Percentiles rank a stretch among this genome's conserved stretches.
These are phyloP conservation scores for Pherbina coryleti DNA, from an alignment of 2,888 invertebrate species.

Conservation along the genomic window DNA sequence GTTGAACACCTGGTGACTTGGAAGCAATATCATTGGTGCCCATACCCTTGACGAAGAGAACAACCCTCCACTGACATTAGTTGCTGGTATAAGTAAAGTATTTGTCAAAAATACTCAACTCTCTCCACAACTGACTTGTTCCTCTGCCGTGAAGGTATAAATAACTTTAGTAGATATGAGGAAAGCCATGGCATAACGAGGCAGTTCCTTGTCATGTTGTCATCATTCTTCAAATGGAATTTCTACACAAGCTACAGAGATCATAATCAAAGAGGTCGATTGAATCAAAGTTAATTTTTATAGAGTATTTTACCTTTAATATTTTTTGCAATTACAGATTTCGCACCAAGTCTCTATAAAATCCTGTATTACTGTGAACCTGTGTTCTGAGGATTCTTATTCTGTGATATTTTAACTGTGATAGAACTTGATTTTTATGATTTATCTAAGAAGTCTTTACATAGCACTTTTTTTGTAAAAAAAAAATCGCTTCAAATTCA, in stretches of 20 bases:
- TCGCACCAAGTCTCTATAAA: neutral
- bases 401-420: neutral
- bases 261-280: neutral
- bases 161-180: conserved; percentile 1
- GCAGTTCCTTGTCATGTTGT: neutral
- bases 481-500: neutral
- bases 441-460: no score
- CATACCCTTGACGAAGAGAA: neutral
- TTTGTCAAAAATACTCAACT: conserved; percentile 4
- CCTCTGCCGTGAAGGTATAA: neutral
- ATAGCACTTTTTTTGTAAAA: neutral
- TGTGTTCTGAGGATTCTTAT: no score
- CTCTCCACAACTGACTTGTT: neutral
- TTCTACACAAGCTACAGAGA: neutral
- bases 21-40: conserved; percentile 16
- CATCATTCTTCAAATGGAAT: neutral
- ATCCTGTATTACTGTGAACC: neutral
- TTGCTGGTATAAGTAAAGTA: neutral
- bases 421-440: neutral
- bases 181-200: conserved; percentile 14
- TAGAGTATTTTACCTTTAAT: neutral
- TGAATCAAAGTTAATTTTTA: neutral
- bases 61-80: conserved; percentile 8
- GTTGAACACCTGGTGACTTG: conserved; percentile 26
- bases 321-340: neutral